Conservation (phyloP, 1,140 invertebrate genomes). For the Gonioctena quinquepunctata region DNA sequence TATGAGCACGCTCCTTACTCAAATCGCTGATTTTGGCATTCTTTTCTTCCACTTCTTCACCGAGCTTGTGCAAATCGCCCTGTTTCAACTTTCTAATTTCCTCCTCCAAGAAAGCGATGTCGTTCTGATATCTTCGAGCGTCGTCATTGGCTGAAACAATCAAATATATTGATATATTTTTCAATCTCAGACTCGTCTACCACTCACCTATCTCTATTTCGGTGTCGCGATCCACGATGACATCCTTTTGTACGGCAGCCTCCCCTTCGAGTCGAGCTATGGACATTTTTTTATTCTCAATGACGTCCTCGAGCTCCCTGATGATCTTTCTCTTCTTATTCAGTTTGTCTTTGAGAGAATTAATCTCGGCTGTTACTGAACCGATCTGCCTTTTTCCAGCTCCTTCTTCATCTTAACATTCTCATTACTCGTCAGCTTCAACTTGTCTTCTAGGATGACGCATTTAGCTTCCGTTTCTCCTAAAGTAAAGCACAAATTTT, state of each 20-base stretch:
- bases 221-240: slow-evolving; percentile 57
- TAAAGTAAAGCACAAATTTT: slow-evolving; percentile 40
- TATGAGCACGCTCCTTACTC: slow-evolving; percentile 61
- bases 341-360: slow-evolving; percentile 49
- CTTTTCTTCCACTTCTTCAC: slow-evolving; percentile 49
- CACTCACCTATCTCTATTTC: slow-evolving; percentile 55
- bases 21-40: slow-evolving; percentile 53
- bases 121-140: slow-evolving; percentile 56
- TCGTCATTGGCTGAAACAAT: slow-evolving; percentile 53
- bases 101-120: slow-evolving; percentile 32
- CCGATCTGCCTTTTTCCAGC: slow-evolving; percentile 54
- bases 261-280: slow-evolving; percentile 40
- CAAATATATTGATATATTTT: neutral
- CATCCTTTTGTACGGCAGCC: slow-evolving; percentile 30
- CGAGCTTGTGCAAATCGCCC: slow-evolving; percentile 22
- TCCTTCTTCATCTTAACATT: slow-evolving; percentile 56
- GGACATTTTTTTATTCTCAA: slow-evolving; percentile 57
- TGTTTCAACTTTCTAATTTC: slow-evolving; percentile 18
- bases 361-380: slow-evolving; percentile 41
- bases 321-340: slow-evolving; percentile 30
- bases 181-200: neutral
- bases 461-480: slow-evolving; percentile 34
- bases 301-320: slow-evolving; percentile 43
- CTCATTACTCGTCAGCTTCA: slow-evolving; percentile 31
- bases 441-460: slow-evolving; percentile 35